phyloP scores from a whole-genome alignment of 2,113 vertebrate species.

The Ploceus nigricollis region DNA sequence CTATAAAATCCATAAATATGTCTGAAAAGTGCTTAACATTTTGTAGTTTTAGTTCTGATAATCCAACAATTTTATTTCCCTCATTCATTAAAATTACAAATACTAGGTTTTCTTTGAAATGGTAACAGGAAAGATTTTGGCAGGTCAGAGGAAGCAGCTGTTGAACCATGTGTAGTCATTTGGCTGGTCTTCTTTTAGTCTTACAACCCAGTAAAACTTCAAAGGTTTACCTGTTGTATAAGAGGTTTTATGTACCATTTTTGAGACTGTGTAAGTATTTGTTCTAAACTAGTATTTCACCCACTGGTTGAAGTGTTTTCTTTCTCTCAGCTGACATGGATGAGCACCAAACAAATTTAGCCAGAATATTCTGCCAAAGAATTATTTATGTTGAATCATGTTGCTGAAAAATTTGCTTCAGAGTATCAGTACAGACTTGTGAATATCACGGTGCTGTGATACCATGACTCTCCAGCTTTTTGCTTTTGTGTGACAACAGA shows the following conservation, averaged over 20 bases:
- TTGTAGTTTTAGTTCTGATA: background rate
- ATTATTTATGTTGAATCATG: background rate
- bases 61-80: background rate
- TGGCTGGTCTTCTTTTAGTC: background rate
- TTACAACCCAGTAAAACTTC: background rate
- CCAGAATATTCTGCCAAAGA: background rate
- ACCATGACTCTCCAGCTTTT: background rate
- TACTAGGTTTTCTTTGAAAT: background rate
- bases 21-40: background rate
- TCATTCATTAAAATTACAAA: background rate
- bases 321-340: background rate
- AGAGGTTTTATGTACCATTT: background rate
- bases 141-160: background rate
- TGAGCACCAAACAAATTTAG: background rate
- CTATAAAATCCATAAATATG: background rate
- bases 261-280: background rate
- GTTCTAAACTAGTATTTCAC: background rate
- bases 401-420: background rate
- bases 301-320: background rate
- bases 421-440: background rate
- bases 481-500: background rate
- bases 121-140: background rate
- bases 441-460: background rate
- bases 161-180: background rate
- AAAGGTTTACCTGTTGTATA: background rate